Conservation (phyloP, 2,888 invertebrate genomes). For the Drosophila histrio region DNA sequence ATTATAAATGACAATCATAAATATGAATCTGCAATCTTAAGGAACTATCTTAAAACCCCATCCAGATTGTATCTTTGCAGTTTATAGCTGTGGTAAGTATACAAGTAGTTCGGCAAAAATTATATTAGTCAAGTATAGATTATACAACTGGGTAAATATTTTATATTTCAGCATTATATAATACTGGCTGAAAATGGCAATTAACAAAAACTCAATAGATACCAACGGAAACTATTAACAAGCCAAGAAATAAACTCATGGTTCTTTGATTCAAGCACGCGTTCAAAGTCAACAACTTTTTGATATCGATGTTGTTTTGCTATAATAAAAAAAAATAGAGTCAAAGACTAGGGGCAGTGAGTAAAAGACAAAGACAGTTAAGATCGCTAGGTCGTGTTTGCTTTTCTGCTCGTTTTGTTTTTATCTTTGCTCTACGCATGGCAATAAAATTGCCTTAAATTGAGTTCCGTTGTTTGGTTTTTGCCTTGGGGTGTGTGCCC, state of each 20-base stretch:
- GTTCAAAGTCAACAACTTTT: conserved; percentile 54
- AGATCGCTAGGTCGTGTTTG: background rate
- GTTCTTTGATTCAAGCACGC: conserved; percentile 51
- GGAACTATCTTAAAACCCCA: background rate
- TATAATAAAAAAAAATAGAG: background rate
- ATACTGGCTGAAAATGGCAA: background rate
- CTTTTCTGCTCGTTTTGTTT: conserved; percentile 10
- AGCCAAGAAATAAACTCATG: conserved; percentile 21
- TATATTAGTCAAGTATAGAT: background rate
- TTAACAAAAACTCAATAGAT: background rate
- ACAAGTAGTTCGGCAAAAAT: background rate
- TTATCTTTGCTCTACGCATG: conserved; percentile 3
- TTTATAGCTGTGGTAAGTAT: background rate
- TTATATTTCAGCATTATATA: background rate
- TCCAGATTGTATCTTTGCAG: background rate
- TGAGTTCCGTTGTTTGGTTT: conserved; percentile 40
- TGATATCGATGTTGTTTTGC: background rate
- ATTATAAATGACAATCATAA: background rate
- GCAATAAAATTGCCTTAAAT: conserved; percentile 21
- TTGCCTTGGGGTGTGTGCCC: background rate
- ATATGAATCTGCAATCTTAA: background rate
- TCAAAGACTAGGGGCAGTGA: conserved; percentile 40
- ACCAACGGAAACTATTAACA: conserved; percentile 17
- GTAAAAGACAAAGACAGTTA: conserved; percentile 29
- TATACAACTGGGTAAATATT: background rate